Percentiles rank a stretch among this genome's conserved stretches.
Evolutionary conservation across 2,797 vertebrate species (phyloP).

Genomic region (Epinephelus awoara): DNA sequence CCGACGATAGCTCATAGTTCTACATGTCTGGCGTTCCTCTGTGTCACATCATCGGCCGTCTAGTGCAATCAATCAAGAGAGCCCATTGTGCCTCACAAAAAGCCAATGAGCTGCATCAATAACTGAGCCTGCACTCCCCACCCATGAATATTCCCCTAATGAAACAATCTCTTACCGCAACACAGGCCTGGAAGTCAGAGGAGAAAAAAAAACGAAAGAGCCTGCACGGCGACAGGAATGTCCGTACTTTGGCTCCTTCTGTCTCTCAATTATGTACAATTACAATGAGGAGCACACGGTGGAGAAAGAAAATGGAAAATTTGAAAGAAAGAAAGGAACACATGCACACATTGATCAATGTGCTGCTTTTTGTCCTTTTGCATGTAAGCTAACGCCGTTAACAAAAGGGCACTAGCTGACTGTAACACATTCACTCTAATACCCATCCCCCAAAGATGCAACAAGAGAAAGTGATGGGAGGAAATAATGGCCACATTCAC

Average conservation of each 20-base stretch:
- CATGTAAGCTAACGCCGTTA: conserved; percentile 50
- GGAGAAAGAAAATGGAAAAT: background rate
- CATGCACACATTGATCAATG: conserved; percentile 45
- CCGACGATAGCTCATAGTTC: conserved; percentile 62
- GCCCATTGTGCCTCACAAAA: conserved; percentile 77
- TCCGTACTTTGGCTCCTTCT: conserved; percentile 24
- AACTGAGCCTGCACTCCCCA: conserved; percentile 66
- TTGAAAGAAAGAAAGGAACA: conserved; percentile 17
- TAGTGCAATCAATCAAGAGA: conserved; percentile 76
- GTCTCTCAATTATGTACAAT: conserved; percentile 26
- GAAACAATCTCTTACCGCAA: conserved; percentile 71
- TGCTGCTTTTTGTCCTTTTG: conserved; percentile 58
- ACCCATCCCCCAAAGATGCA: conserved; percentile 65
- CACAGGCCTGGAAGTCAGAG: conserved; percentile 41
- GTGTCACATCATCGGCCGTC: conserved; percentile 73
- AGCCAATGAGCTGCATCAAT: conserved; percentile 79
- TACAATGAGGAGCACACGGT: conserved; percentile 6
- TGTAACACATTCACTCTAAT: conserved; percentile 57
- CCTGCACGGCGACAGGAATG: conserved; percentile 11
- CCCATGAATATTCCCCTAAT: conserved; percentile 77
- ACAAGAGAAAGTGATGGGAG: conserved; percentile 54
- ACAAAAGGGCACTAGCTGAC: conserved; percentile 67
- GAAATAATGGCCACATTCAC: conserved; percentile 71
- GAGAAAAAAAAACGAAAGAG: conserved; percentile 20
- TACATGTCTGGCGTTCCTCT: conserved; percentile 73